A percentile compares a stretch with the other conserved stretches of the same genome.
Conservation (phyloP, 2,888 invertebrate species). For the Drosophila peninsularis region DNA sequence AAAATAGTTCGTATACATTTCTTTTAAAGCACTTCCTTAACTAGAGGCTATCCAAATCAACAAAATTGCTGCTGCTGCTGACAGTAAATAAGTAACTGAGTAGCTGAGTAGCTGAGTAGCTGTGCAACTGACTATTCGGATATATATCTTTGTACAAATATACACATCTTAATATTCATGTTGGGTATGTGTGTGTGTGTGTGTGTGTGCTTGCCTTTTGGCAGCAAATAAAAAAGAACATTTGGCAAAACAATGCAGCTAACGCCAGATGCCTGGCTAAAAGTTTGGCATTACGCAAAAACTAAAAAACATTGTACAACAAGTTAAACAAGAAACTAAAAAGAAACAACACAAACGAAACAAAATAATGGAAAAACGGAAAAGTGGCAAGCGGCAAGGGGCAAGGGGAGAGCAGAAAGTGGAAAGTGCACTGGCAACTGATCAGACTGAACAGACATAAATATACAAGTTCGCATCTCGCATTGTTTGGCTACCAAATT, state of each 20-base stretch:
- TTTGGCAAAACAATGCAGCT: slow-evolving; percentile 31
- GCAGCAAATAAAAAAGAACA: slow-evolving; percentile 20
- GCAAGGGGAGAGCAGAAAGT: slow-evolving; percentile 18
- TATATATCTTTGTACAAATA: neutral
- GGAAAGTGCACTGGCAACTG: slow-evolving; percentile 30
- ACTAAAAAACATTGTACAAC: slow-evolving; percentile 26
- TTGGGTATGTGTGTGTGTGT: slow-evolving; percentile 3
- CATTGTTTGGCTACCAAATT: slow-evolving; percentile 58
- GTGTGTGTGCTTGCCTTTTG: slow-evolving; percentile 1
- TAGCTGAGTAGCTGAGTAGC: neutral
- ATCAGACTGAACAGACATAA: slow-evolving; percentile 48
- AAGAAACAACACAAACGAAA: slow-evolving; percentile 16
- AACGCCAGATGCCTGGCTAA: slow-evolving; percentile 26
- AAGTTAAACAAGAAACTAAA: slow-evolving; percentile 21
- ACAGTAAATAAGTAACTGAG: slow-evolving; percentile 7
- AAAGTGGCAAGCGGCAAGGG: slow-evolving; percentile 23
- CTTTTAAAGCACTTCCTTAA: neutral
- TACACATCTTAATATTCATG: slow-evolving; percentile 7
- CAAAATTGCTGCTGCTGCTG: slow-evolving; percentile 8
- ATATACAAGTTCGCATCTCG: slow-evolving; percentile 57
- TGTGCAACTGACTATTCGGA: slow-evolving; percentile 5
- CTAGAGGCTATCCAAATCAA: neutral
- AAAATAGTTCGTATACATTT: neutral
- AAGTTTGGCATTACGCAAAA: slow-evolving; percentile 36
- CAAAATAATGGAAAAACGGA: slow-evolving; percentile 12